Conservation (phyloP, 2,797 vertebrate genomes). For the Lithobates sylvaticus region DNA sequence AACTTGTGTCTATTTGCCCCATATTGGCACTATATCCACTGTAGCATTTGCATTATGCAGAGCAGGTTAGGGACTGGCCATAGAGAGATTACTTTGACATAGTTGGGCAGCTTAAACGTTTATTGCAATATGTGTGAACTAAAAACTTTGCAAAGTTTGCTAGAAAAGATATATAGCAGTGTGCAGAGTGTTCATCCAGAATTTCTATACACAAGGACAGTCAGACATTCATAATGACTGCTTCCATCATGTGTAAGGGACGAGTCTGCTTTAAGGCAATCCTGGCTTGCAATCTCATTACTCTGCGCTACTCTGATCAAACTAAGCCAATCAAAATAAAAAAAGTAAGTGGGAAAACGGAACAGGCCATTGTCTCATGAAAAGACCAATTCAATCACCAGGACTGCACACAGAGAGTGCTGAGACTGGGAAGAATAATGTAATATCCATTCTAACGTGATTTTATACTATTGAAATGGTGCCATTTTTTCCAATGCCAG, state of each 20-base stretch:
- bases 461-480: too few species aligned
- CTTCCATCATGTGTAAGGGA: not conserved
- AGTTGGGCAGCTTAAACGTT: too few species aligned
- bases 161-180: too few species aligned
- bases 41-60: too few species aligned
- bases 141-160: too few species aligned
- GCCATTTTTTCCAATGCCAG: too few species aligned
- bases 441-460: not conserved
- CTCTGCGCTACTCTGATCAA: not conserved
- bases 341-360: constrained; percentile 4
- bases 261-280: not conserved
- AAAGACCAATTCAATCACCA: not conserved
- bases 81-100: too few species aligned
- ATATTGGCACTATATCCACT: too few species aligned
- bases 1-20: too few species aligned
- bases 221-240: not conserved
- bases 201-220: not conserved
- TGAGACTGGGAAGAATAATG: not conserved
- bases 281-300: not conserved
- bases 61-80: too few species aligned
- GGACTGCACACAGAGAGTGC: not conserved
- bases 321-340: not conserved
- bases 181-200: too few species aligned
- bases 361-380: constrained; percentile 4
- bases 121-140: too few species aligned